Percentiles rank a stretch among this genome's conserved stretches.
Conservation (phyloP, 2,888 invertebrate genomes). For the Meganola albula region DNA sequence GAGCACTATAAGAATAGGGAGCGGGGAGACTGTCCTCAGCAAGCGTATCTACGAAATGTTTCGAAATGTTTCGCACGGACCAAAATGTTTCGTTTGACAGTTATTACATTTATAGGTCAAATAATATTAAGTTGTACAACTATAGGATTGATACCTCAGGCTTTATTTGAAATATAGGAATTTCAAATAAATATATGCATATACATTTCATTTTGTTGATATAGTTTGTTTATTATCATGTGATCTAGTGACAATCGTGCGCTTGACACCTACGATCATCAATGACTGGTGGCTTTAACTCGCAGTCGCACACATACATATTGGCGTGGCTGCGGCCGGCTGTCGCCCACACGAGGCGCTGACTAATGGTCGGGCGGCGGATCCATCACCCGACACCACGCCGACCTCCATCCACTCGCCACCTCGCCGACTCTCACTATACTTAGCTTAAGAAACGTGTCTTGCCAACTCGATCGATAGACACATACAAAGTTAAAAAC, state of each 20-base stretch:
- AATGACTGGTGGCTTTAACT: neutral
- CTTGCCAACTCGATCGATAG: slow-evolving; percentile 63
- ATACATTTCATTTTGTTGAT: neutral
- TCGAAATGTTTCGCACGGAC: no score
- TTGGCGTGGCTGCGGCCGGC: slow-evolving; percentile 26
- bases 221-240: neutral
- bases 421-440: slow-evolving; percentile 27
- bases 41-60: no score
- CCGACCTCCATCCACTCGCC: slow-evolving; percentile 28
- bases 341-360: slow-evolving; percentile 38
- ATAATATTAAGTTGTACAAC: no score
- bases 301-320: slow-evolving; percentile 14
- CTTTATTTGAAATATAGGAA: neutral
- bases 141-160: no score
- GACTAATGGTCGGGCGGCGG: slow-evolving; percentile 34
- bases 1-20: slow-evolving; percentile 20
- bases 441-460: slow-evolving; percentile 56
- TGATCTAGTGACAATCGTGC: neutral
- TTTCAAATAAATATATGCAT: no score
- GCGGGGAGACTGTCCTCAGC: slow-evolving; percentile 30
- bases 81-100: no score
- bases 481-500: slow-evolving; percentile 53
- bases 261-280: neutral
- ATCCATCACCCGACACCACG: slow-evolving; percentile 34
- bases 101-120: no score